phyloP scores from a whole-genome alignment of 2,888 invertebrate genomes.

The Spisula solida region DNA sequence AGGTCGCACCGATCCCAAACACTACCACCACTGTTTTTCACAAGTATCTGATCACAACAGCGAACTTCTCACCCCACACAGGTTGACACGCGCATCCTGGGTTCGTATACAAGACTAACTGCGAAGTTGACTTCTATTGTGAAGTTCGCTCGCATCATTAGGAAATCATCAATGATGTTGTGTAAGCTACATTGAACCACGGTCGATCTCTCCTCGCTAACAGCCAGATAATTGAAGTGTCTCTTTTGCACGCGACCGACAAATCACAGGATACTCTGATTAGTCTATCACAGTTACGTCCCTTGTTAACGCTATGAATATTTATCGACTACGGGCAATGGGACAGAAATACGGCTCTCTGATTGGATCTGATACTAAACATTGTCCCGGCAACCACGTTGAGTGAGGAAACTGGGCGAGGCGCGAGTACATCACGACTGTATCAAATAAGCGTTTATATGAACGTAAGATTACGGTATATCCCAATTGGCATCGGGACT shows the following conservation, averaged over 20 bases:
- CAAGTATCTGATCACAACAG: conserved; percentile 19
- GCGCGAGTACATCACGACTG: conserved; percentile 56
- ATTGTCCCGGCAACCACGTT: conserved; percentile 70
- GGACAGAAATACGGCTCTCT: conserved; percentile 71
- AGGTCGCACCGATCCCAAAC: not conserved
- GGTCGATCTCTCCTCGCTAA: conserved; percentile 55
- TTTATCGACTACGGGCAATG: conserved; percentile 66
- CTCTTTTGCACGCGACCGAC: conserved; percentile 42
- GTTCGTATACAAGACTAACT: not conserved
- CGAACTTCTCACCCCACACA: conserved; percentile 37
- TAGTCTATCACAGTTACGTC: conserved; percentile 28
- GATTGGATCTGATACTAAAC: conserved; percentile 71
- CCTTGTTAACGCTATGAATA: conserved; percentile 60
- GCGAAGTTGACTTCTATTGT: not conserved
- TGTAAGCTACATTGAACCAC: conserved; percentile 36
- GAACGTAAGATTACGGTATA: conserved; percentile 52
- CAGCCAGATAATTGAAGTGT: conserved; percentile 51
- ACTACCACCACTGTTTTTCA: conserved; percentile 26
- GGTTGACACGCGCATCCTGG: conserved; percentile 27
- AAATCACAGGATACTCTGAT: conserved; percentile 35
- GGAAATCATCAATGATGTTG: conserved; percentile 44
- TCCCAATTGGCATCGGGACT: conserved; percentile 52
- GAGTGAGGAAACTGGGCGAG: conserved; percentile 67
- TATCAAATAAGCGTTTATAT: conserved; percentile 55
- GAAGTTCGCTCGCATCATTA: conserved; percentile 45